Conservation (phyloP, 2,888 invertebrate species). For the Crossocerus cetratus region DNA sequence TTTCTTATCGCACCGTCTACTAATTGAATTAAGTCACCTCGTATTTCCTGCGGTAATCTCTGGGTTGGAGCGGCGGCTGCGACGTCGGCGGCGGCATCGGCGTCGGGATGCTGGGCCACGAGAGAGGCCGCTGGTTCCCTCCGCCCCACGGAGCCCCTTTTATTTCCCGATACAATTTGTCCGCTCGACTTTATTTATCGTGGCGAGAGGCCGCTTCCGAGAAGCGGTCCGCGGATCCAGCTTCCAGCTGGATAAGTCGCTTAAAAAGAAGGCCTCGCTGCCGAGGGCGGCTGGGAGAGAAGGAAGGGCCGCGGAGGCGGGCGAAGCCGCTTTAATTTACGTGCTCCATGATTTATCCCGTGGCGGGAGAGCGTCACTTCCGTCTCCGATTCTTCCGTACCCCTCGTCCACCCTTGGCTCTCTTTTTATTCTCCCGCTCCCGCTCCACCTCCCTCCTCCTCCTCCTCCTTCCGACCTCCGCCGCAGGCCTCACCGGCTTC, state of each 20-base stretch:
- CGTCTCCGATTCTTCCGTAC: slow-evolving; percentile 45
- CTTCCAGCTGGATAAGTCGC: slow-evolving; percentile 62
- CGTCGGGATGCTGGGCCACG: neutral
- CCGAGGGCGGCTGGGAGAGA: neutral
- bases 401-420: slow-evolving; percentile 3
- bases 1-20: slow-evolving; percentile 22
- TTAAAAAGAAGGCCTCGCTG: slow-evolving; percentile 29
- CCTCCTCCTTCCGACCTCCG: neutral
- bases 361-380: slow-evolving; percentile 51
- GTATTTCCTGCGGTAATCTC: slow-evolving; percentile 39
- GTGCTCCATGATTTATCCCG: slow-evolving; percentile 65
- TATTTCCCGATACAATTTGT: slow-evolving; percentile 64
- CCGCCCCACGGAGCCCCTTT: slow-evolving; percentile 8
- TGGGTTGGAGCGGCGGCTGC: slow-evolving; percentile 9
- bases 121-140: no score
- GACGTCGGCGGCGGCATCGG: neutral
- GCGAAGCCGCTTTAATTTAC: slow-evolving; percentile 66
- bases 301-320: slow-evolving; percentile 39
- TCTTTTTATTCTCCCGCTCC: slow-evolving; percentile 38
- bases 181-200: slow-evolving; percentile 62
- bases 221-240: slow-evolving; percentile 32
- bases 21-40: slow-evolving; percentile 55
- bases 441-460: neutral
- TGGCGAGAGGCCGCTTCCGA: slow-evolving; percentile 42
- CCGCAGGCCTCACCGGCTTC: neutral